phyloP scores from a whole-genome alignment of 2,888 invertebrate species.

The Tenthredo amoena region DNA sequence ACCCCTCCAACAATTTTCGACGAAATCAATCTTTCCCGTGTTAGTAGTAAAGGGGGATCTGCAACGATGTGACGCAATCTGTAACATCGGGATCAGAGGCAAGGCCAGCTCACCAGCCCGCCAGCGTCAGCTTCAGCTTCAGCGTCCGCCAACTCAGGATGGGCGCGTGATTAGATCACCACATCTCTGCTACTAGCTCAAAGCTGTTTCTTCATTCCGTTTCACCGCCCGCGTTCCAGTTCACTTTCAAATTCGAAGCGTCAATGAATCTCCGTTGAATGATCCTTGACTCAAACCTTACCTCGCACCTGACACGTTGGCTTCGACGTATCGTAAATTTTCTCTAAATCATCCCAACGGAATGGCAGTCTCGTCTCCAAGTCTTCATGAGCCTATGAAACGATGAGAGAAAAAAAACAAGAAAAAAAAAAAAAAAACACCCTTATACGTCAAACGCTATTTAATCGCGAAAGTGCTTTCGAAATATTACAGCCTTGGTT shows the following conservation, averaged over 20 bases:
- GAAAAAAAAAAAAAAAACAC: background rate
- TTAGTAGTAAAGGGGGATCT: constrained; percentile 32
- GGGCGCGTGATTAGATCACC: constrained; percentile 49
- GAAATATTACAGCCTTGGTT: background rate
- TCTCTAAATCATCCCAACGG: background rate
- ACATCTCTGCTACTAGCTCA: background rate
- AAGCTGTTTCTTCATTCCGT: constrained; percentile 43
- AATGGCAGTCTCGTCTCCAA: background rate
- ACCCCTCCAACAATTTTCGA: constrained; percentile 38
- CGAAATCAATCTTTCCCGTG: constrained; percentile 45
- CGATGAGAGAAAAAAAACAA: too few species aligned
- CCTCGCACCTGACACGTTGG: constrained; percentile 18
- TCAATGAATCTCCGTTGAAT: constrained; percentile 36
- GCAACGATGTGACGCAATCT: constrained; percentile 43
- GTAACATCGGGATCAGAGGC: constrained; percentile 51
- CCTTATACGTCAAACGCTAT: background rate
- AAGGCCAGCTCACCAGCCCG: constrained; percentile 33
- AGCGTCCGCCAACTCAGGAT: constrained; percentile 29
- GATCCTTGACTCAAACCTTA: constrained; percentile 41
- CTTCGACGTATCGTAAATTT: constrained; percentile 10
- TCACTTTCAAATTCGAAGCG: constrained; percentile 47
- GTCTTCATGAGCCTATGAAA: background rate
- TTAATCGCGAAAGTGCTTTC: background rate
- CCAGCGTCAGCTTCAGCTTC: background rate
- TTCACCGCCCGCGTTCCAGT: constrained; percentile 40